Evolutionary conservation across 1,140 invertebrate species (phyloP).

Genomic region (Sinella curviseta): DNA sequence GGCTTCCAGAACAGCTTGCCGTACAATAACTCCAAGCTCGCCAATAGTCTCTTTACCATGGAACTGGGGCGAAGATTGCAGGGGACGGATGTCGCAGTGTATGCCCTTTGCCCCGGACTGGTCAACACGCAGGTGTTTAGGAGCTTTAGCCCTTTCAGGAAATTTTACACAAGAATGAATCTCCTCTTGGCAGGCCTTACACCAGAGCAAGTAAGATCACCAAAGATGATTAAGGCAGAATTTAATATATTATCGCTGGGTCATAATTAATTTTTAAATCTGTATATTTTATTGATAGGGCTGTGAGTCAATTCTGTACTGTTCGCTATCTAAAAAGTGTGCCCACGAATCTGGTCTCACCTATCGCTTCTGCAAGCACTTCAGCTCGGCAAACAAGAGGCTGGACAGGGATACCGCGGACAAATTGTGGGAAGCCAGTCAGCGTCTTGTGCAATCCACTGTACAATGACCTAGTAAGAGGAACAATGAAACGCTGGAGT

Average conservation of each 20-base stretch:
- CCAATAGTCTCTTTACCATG: constrained; percentile 52
- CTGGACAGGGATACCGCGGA: constrained; percentile 51
- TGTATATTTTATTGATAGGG: constrained; percentile 50
- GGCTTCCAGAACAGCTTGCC: constrained; percentile 51
- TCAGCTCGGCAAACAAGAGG: constrained; percentile 49
- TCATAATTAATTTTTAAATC: not conserved
- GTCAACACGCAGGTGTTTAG: constrained; percentile 58
- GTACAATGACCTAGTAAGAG: too few species aligned
- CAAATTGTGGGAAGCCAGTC: constrained; percentile 58
- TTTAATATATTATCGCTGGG: not conserved
- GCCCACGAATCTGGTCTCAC: constrained; percentile 51
- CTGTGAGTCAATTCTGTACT: constrained; percentile 55
- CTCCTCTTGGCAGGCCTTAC: constrained; percentile 36
- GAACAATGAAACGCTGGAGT: too few species aligned
- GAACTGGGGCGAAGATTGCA: constrained; percentile 51
- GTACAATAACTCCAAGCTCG: constrained; percentile 57
- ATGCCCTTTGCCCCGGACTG: constrained; percentile 53
- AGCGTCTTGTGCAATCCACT: constrained; percentile 34
- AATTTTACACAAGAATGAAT: constrained; percentile 37
- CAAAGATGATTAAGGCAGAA: constrained; percentile 42
- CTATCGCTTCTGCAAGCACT: constrained; percentile 55
- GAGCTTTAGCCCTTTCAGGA: constrained; percentile 50
- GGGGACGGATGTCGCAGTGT: constrained; percentile 45
- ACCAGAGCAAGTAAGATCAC: constrained; percentile 34
- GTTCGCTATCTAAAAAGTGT: constrained; percentile 53